Base-by-base conservation (phyloP, 2,797 vertebrate species). In the Periophthalmus magnuspinnatus region DNA sequence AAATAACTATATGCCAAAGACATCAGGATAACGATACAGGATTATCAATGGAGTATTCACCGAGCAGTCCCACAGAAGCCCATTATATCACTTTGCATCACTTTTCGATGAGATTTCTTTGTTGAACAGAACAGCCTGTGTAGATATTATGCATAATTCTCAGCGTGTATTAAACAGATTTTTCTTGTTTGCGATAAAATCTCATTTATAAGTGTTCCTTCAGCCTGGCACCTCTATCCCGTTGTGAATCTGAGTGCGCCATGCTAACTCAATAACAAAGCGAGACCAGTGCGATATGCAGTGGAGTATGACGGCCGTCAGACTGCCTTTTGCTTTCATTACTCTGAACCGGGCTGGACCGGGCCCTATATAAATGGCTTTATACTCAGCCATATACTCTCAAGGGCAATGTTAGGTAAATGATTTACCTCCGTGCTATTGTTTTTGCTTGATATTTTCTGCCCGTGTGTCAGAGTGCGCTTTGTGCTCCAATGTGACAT, bases 361-460 rank as follows among this genome's bases (percentile, higher is more conserved):
- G 14, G 70, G 62, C 71, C 71, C 79, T 77, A 16, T 76, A 83
- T 76, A 86, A 88, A 84, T 77, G 70, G 75, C 81, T 85, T 84
- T 82, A 77, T 71, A 71, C 73, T 64, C 66, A 57, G 55, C 61
- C 38, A 17, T 54, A 22, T 54, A n/a, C 77, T 86, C 83, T 88
- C 84, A 52, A 67, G 81, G 82, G 85, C 63, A 74, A 82, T 69
- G 81, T 83, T 84, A 77, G 75, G 71, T 79, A 79, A 87, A 85
- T 81, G 74, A 88, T 88, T 87, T 87, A 86, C 85, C 73, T 85
- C 70, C 74, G 73, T 33, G 77, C 79, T 71, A n/a, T 81, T 81
- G 79, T 84, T 86, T 84, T 67, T 57, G 65, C 58, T 76, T 71
- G 73, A 68, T 76, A 75, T 80, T 81, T 81, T 62, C 77, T 74